A percentile compares a stretch with the other conserved stretches of the same genome.
phyloP scores from a whole-genome alignment of 2,888 invertebrate species.

The Ormyrus rosae region DNA sequence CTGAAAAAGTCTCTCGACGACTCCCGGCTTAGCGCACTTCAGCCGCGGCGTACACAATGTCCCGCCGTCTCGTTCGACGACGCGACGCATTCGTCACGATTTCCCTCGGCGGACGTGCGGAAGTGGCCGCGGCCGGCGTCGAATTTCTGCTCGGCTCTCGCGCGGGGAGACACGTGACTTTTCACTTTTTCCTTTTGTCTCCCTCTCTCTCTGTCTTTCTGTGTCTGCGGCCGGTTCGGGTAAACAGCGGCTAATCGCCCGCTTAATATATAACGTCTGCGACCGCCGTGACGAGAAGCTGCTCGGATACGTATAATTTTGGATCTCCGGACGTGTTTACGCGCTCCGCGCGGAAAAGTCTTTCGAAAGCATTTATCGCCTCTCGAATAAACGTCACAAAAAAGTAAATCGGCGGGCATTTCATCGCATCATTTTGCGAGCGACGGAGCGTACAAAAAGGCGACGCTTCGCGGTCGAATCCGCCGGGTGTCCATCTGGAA shows the following conservation, averaged over 20 bases:
- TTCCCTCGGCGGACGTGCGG: slow-evolving; percentile 16
- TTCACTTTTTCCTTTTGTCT: background rate
- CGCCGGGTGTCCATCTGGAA: too few species aligned
- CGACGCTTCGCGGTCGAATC: too few species aligned
- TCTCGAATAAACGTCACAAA: background rate
- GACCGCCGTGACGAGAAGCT: background rate
- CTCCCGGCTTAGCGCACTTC: too few species aligned
- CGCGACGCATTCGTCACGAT: slow-evolving; percentile 5
- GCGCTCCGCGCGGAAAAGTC: background rate
- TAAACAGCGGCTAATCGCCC: too few species aligned
- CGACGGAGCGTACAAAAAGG: too few species aligned
- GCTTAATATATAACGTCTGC: too few species aligned
- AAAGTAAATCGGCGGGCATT: too few species aligned
- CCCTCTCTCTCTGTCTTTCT: background rate
- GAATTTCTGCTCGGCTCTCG: slow-evolving; percentile 14
- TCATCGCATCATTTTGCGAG: too few species aligned
- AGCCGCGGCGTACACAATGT: too few species aligned
- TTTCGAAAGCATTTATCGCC: background rate
- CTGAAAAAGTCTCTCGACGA: too few species aligned
- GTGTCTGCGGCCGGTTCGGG: too few species aligned
- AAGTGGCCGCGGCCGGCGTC: slow-evolving; percentile 7
- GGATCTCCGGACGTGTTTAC: background rate
- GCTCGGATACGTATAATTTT: background rate
- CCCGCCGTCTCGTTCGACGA: background rate
- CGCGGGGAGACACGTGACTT: background rate